Conservation (phyloP, 2,113 vertebrate species). For the Larimichthys polyactis region DNA sequence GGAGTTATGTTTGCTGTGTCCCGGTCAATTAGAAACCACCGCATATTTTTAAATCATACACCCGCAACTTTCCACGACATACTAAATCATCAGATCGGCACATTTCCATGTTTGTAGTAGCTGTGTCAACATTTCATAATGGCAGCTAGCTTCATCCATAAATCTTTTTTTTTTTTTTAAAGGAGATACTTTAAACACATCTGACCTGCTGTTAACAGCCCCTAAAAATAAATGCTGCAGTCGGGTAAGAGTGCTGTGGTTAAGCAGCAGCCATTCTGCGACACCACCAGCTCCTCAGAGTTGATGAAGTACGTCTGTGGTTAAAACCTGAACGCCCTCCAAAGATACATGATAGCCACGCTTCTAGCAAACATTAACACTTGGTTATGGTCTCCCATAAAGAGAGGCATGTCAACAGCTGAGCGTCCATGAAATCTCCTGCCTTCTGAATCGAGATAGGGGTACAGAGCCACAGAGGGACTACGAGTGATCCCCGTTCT, state of each 20-base stretch:
- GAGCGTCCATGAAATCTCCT: constrained; percentile 69
- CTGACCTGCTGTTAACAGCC: constrained; percentile 7
- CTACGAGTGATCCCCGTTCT: constrained; percentile 61
- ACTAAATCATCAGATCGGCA: not conserved
- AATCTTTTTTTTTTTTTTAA: too few relatives aligned
- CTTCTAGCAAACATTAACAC: constrained; percentile 82
- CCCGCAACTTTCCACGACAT: not conserved
- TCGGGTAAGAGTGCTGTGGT: not conserved
- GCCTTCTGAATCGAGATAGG: constrained; percentile 6
- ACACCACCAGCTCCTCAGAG: constrained; percentile 11
- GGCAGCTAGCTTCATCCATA: not conserved
- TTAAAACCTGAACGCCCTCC: constrained; percentile 50
- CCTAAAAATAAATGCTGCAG: constrained; percentile 13
- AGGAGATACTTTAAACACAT: not conserved
- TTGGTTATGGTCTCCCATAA: constrained; percentile 77
- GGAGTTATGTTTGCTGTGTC: not conserved
- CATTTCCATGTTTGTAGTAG: not conserved
- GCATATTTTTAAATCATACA: not conserved
- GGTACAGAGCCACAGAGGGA: constrained; percentile 26
- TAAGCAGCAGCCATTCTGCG: constrained; percentile 22
- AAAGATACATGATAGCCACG: constrained; percentile 78
- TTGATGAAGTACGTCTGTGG: constrained; percentile 37
- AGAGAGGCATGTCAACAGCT: constrained; percentile 82
- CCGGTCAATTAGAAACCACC: not conserved
- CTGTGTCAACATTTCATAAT: not conserved